Evolutionary conservation across 53 echinoderm and acorn worm species (phyloP).

Genomic region (Crossaster papposus): DNA sequence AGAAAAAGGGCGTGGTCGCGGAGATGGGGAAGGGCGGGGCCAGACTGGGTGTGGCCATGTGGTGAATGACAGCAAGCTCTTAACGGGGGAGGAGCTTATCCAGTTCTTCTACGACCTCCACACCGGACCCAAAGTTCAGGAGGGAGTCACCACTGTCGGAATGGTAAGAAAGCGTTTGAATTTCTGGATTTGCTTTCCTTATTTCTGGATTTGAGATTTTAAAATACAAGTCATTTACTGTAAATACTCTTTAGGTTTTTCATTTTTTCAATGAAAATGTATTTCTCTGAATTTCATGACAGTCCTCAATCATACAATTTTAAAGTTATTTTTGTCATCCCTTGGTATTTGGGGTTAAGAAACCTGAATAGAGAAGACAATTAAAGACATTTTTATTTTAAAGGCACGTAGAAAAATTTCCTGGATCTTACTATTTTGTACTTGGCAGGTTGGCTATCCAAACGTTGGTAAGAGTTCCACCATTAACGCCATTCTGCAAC

Average conservation of each 20-base stretch:
- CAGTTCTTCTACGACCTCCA: slow-evolving; percentile 73
- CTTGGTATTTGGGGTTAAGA: no score
- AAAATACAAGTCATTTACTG: no score
- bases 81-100: slow-evolving; percentile 90
- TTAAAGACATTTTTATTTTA: no score
- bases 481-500: slow-evolving; percentile 94
- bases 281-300: no score
- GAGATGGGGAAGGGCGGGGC: slow-evolving; percentile 21
- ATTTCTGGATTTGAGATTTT: background rate
- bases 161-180: slow-evolving; percentile 71
- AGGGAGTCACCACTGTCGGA: slow-evolving; percentile 84
- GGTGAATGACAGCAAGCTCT: slow-evolving; percentile 59
- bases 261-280: no score
- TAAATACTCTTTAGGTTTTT: no score
- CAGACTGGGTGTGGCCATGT: background rate
- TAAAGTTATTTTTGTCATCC: no score
- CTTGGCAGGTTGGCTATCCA: slow-evolving; percentile 90
- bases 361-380: no score
- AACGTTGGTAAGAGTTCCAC: slow-evolving; percentile 99
- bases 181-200: background rate
- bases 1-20: background rate
- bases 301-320: no score
- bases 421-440: background rate
- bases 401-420: background rate
- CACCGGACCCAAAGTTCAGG: slow-evolving; percentile 74